Conservation (phyloP, 2,888 invertebrate species). For the Ypsolopha scabrella region DNA sequence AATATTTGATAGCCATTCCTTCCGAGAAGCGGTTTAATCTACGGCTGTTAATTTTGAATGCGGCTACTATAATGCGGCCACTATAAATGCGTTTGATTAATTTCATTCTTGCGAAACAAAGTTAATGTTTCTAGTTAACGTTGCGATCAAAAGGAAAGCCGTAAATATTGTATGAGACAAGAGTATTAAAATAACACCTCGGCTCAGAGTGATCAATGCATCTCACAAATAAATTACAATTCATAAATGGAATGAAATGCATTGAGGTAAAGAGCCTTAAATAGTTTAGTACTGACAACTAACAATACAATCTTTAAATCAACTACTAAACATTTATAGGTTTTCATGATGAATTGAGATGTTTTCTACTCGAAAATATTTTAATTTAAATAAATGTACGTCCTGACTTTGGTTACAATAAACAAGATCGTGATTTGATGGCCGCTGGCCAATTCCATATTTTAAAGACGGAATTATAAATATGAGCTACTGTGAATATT, state of each 20-base stretch:
- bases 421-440: background rate
- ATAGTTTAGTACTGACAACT: too few relatives aligned
- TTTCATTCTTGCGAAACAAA: constrained; percentile 57
- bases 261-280: too few relatives aligned
- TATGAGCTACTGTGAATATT: constrained; percentile 23
- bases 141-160: constrained; percentile 11
- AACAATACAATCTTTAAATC: too few relatives aligned
- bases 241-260: too few relatives aligned
- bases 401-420: background rate
- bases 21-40: constrained; percentile 38
- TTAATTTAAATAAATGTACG: background rate
- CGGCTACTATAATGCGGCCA: constrained; percentile 10
- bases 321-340: background rate
- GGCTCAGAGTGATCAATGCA: too few relatives aligned
- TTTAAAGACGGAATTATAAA: constrained; percentile 19
- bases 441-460: background rate
- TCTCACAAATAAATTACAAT: too few relatives aligned
- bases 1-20: constrained; percentile 41
- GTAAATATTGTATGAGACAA: background rate
- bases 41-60: constrained; percentile 51
- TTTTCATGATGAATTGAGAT: background rate
- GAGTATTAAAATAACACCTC: background rate
- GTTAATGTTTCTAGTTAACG: constrained; percentile 41
- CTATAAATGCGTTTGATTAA: constrained; percentile 65
- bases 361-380: background rate